A percentile compares a stretch with the other conserved stretches of the same genome.
phyloP scores from a whole-genome alignment of 2,888 invertebrate species.

The Laothoe populi region DNA sequence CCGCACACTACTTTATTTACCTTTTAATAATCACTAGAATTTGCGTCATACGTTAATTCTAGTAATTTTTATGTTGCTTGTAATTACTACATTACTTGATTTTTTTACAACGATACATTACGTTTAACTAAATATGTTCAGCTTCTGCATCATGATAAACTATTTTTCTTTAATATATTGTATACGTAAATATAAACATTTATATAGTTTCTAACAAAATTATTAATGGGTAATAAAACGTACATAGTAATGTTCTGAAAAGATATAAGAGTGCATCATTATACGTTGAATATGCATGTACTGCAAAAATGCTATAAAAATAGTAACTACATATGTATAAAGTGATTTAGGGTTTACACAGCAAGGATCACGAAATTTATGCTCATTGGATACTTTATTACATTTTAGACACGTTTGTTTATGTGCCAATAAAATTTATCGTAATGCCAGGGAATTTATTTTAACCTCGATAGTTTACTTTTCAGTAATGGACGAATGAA shows the following conservation, averaged over 20 bases:
- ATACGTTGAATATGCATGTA: conserved; percentile 19
- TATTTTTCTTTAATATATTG: too few species aligned
- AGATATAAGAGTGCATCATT: conserved; percentile 37
- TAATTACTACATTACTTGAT: too few species aligned
- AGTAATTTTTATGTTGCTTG: too few species aligned
- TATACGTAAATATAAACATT: too few species aligned
- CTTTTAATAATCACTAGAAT: too few species aligned
- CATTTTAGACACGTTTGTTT: conserved; percentile 45
- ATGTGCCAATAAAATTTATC: conserved; percentile 32
- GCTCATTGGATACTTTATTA: conserved; percentile 63
- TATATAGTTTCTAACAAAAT: neutral
- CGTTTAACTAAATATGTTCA: too few species aligned
- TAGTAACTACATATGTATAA: conserved; percentile 29
- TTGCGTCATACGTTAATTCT: too few species aligned
- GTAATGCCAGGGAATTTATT: conserved; percentile 11
- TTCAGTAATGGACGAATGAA: neutral
- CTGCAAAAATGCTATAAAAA: conserved; percentile 22
- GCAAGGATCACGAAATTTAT: conserved; percentile 53
- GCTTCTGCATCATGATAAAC: too few species aligned
- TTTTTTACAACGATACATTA: too few species aligned
- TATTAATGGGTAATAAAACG: conserved; percentile 29
- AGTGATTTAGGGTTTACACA: conserved; percentile 49
- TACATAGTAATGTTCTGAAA: conserved; percentile 28
- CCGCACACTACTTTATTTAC: too few species aligned
- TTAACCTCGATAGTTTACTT: neutral